Base-by-base conservation (phyloP, 2,113 vertebrate genomes). In the Hassar affinis region DNA sequence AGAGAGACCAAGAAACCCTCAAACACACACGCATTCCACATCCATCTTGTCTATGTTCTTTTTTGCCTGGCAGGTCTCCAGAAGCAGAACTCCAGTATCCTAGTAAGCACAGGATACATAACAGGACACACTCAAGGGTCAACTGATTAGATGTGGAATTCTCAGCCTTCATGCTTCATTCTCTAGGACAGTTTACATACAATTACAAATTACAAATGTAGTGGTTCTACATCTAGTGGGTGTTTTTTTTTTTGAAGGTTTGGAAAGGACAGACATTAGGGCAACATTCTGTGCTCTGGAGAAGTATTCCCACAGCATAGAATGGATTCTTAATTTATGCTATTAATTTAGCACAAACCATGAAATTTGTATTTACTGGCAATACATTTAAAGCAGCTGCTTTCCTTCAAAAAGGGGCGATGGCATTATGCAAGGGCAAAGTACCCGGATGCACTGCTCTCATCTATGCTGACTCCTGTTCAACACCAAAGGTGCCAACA, bases 71-170 rank as follows among this genome's bases (percentile, higher is more conserved):
- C 85, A 51, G 56, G 6, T 10, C 15, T 83, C 77, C 85, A 86
- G n/a, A 84, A 20, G n/a, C 18, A 42, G n/a, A 85, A 88, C 83
- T 72, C 59, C 66, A 79, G 69, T 64, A 62, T 54, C 59, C 79
- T 52, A 69, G 47, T 51, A 47, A 33, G 25, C 47, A 33, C 62
- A 85, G 54, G 51, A 83, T 56, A 78, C 77, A 33, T 57, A 64
- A 69, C 77, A 69, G 79, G 59, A 79, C 75, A 69, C 57, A 27
- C n/a, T n/a, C 76, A 61, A 69, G 42, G 25, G 59, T 85, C 71
- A 87, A 79, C 51, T 79, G 86, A 85, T 75, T 82, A 68, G 35
- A 74, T 64, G 49, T 79, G 79, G 66, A 85, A 85, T 85, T 84
- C 52, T 57, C 78, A 61, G 62, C 20, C 45, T 42, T 75, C 8